Evolutionary conservation across 2,888 invertebrate genomes (phyloP), one percentile per base, ranked within the genome.

Genomic region (Scaptomyza caliginosa): DNA sequence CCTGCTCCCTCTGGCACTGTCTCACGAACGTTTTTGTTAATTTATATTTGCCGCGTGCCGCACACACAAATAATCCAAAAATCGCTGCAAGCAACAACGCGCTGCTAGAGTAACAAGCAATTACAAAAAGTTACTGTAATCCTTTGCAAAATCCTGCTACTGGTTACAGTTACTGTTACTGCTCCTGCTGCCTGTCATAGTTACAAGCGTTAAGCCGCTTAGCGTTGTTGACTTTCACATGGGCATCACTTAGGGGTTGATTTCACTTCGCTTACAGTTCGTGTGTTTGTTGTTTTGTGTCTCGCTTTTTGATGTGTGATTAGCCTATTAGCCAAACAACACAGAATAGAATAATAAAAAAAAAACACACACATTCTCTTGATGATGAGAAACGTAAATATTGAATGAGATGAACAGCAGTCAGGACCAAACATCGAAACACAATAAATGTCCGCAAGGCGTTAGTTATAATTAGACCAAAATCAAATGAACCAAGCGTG

Each of bases 161-260:
- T 49, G 38, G 55, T 28, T 28, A 2, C 28, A 56, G 45, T 36
- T 46, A 0, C 28, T 28, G 11, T 13, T 4, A 0, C 62, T 43
- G 38, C 17, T 57, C 43, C 73, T 71, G 83, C 68, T 71, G 56
- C 58, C 78, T 68, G 74, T 76, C 83, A 76, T 69, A 74, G 72
- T 83, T 80, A 88, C 89, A 89, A 86, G 88, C 86, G 78, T 67
- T 89, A 89, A 89, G 87, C 89, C 78, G 89, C 89, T 89, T 89
- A 90, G 80, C 80, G 81, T 82, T 90, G 90, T 90, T 89, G 90
- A 89, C 89, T 89, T 89, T 90, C 90, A 84, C 89, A 89, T 89
- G 84, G 62, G 32, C 79, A 62, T 60, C 83, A 86, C 86, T 86
- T 84, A 83, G 80, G 86, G 83, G 83, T 77, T 66, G 74, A 40